Conservation (phyloP, 2,113 vertebrate species). For the Sylvilagus bachmani region DNA sequence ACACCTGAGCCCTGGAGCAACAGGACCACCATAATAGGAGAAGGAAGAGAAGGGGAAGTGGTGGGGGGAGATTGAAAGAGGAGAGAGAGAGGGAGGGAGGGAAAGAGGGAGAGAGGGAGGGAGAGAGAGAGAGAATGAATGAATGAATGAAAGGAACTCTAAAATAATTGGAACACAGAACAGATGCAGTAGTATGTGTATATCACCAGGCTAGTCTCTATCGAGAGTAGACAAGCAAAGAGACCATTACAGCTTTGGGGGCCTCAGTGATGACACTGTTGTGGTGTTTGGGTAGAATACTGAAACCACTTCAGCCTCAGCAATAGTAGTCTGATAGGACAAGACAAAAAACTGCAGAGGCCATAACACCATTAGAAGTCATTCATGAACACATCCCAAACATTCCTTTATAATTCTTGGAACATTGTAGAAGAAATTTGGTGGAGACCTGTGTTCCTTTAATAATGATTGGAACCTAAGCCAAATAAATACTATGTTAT, state of each 20-base stretch:
- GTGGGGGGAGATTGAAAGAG: neutral
- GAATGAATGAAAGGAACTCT: neutral
- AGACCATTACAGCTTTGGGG: neutral
- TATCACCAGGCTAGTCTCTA: neutral
- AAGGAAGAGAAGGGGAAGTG: neutral
- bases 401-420: neutral
- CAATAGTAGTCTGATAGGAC: neutral
- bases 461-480: neutral
- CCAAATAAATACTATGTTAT: slow-evolving; percentile 13
- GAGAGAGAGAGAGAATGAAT: too few relatives aligned
- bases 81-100: neutral
- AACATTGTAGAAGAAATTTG: neutral
- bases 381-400: neutral
- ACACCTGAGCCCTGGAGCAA: neutral
- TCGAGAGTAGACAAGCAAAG: neutral
- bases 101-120: too few relatives aligned
- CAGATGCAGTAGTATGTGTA: neutral
- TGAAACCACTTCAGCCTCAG: neutral
- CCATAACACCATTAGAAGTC: neutral
- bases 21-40: neutral
- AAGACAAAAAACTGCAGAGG: neutral
- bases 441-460: neutral
- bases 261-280: neutral
- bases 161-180: neutral
- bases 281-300: neutral